These are phyloP conservation scores for Epizoanthus illoricatus DNA, from an alignment of 92 coral and sea anemone genomes.

Conservation along the genomic window DNA sequence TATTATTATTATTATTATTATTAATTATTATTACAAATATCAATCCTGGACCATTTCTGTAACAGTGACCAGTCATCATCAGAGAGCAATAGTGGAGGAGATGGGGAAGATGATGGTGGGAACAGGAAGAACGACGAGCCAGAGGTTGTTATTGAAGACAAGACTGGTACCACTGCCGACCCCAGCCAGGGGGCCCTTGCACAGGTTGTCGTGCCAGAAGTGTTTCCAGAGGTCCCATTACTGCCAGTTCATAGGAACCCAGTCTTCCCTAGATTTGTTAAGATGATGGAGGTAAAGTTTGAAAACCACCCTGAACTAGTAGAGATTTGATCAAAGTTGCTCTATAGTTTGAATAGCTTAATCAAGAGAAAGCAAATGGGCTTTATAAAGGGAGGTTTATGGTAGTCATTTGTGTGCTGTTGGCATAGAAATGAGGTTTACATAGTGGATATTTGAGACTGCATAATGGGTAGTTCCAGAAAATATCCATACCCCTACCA, in stretches of 20 bases:
- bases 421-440: no score
- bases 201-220: slow-evolving; percentile 90
- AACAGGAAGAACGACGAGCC: slow-evolving; percentile 65
- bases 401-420: no score
- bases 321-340: no score
- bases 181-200: slow-evolving; percentile 82
- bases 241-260: slow-evolving; percentile 96
- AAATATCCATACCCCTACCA: background rate
- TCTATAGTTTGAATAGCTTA: no score
- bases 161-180: slow-evolving; percentile 68
- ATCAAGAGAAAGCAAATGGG: no score
- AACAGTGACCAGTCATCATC: slow-evolving; percentile 56
- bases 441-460: no score
- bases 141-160: slow-evolving; percentile 89
- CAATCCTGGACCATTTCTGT: background rate
- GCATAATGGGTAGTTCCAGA: background rate
- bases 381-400: no score
- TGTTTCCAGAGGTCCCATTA: slow-evolving; percentile 92
- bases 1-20: background rate
- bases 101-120: slow-evolving; percentile 66
- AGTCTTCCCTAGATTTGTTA: slow-evolving; percentile 98
- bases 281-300: slow-evolving; percentile 88
- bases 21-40: background rate
- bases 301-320: background rate
- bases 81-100: slow-evolving; percentile 60